These are phyloP conservation scores for Arion vulgaris DNA, from an alignment of 1,140 invertebrate species.

Conservation along the genomic window DNA sequence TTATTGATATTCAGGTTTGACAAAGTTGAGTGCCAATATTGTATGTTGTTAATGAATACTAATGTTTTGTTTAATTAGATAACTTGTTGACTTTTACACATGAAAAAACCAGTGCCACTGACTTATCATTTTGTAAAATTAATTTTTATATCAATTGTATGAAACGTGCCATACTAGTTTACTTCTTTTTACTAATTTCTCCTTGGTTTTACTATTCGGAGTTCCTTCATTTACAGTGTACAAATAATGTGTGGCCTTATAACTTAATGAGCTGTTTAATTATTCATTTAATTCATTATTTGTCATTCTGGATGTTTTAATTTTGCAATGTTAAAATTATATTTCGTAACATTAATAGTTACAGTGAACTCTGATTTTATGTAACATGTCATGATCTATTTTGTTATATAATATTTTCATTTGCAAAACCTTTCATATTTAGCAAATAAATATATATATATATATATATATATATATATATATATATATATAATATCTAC, in stretches of 20 bases:
- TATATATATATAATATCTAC: too few species aligned
- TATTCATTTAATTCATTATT: too few species aligned
- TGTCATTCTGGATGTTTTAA: not conserved
- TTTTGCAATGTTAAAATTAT: not conserved
- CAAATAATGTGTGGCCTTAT: slow-evolving; percentile 4
- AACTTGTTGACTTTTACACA: not conserved
- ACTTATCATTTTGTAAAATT: not conserved
- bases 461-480: too few species aligned
- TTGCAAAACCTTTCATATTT: too few species aligned
- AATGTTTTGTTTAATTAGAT: not conserved
- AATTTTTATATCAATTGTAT: not conserved
- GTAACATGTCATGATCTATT: too few species aligned
- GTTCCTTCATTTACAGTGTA: not conserved
- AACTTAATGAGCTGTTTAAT: not conserved
- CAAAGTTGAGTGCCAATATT: not conserved
- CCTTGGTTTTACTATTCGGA: not conserved
- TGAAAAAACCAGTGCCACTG: not conserved
- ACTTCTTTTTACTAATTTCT: not conserved
- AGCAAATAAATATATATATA: too few species aligned
- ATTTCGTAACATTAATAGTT: not conserved
- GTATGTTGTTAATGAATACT: not conserved
- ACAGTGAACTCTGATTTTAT: not conserved
- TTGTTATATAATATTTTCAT: too few species aligned
- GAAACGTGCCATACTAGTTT: slow-evolving; percentile 7
- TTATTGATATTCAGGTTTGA: too few species aligned